phyloP scores from a whole-genome alignment of 2,797 vertebrate genomes.

The Lagocephalus sceleratus region DNA sequence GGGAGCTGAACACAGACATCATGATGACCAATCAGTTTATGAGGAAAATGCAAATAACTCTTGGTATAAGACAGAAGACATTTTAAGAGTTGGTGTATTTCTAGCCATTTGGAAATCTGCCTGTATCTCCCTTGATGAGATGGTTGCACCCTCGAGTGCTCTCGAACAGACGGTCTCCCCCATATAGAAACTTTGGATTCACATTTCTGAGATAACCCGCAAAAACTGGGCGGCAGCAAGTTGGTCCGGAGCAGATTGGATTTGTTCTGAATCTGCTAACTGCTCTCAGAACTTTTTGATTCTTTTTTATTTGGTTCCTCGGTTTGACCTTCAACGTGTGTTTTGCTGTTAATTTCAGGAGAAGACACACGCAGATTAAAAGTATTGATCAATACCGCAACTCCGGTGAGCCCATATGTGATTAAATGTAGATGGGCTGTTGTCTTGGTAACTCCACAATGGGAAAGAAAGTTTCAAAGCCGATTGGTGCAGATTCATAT shows the following conservation, averaged over 20 bases:
- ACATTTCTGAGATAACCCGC: constrained; percentile 15
- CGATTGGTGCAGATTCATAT: constrained; percentile 3
- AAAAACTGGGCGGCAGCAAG: constrained; percentile 4
- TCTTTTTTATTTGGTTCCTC: constrained; percentile 2
- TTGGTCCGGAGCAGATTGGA: constrained; percentile 11
- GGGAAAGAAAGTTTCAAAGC: constrained; percentile 4
- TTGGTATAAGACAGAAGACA: constrained; percentile 1
- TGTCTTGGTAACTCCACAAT: background rate
- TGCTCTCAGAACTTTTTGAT: background rate
- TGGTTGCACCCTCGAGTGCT: constrained; percentile 30
- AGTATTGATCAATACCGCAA: background rate
- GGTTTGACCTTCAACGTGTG: constrained; percentile 6
- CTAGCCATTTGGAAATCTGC: constrained; percentile 30
- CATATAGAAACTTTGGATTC: constrained; percentile 10
- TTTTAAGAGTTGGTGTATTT: constrained; percentile 30
- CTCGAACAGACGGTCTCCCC: constrained; percentile 39
- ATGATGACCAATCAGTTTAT: no score
- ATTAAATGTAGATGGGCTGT: background rate
- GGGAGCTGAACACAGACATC: constrained; percentile 10
- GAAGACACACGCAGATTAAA: background rate
- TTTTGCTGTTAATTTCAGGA: constrained; percentile 1
- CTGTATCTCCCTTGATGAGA: constrained; percentile 35
- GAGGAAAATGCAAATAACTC: background rate
- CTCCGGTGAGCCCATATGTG: background rate
- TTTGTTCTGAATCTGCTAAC: constrained; percentile 39